These are phyloP conservation scores for Crioceris asparagi DNA, from an alignment of 2,888 invertebrate species.

Conservation along the genomic window DNA sequence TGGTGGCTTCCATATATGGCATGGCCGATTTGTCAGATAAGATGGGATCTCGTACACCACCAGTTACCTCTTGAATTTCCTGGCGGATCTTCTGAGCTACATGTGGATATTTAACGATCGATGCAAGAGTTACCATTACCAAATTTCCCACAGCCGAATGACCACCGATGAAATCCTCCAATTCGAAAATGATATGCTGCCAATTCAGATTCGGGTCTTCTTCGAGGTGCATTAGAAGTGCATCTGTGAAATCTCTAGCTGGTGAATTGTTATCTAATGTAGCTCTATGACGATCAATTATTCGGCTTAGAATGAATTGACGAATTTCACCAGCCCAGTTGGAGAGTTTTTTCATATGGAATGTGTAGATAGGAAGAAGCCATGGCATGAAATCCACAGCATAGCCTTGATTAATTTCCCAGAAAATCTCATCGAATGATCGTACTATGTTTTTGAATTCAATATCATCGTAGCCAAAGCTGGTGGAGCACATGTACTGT, in stretches of 20 bases:
- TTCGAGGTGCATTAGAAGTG: conserved; percentile 55
- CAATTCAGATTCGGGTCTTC: conserved; percentile 53
- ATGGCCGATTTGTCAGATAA: conserved; percentile 55
- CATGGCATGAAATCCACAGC: conserved; percentile 79
- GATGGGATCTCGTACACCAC: conserved; percentile 44
- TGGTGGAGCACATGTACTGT: conserved; percentile 75
- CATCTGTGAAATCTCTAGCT: conserved; percentile 71
- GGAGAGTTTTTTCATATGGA: conserved; percentile 56
- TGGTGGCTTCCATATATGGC: conserved; percentile 72
- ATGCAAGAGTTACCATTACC: conserved; percentile 64
- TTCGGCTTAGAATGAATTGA: conserved; percentile 60
- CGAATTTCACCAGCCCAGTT: conserved; percentile 61
- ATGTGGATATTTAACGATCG: conserved; percentile 54
- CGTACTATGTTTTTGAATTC: conserved; percentile 59
- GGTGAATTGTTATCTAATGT: conserved; percentile 48
- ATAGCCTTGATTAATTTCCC: conserved; percentile 85
- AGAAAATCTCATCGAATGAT: conserved; percentile 75
- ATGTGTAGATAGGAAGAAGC: conserved; percentile 60
- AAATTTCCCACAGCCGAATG: conserved; percentile 81
- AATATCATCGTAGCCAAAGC: conserved; percentile 58
- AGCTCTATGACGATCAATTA: conserved; percentile 46
- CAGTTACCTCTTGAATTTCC: conserved; percentile 56
- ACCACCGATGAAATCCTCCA: conserved; percentile 81
- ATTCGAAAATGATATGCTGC: conserved; percentile 68
- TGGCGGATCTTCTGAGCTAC: conserved; percentile 53